Evolutionary conservation across 2,113 vertebrate species (phyloP), one percentile per base, ranked within the genome.

Genomic region (Hoplias malabaricus): DNA sequence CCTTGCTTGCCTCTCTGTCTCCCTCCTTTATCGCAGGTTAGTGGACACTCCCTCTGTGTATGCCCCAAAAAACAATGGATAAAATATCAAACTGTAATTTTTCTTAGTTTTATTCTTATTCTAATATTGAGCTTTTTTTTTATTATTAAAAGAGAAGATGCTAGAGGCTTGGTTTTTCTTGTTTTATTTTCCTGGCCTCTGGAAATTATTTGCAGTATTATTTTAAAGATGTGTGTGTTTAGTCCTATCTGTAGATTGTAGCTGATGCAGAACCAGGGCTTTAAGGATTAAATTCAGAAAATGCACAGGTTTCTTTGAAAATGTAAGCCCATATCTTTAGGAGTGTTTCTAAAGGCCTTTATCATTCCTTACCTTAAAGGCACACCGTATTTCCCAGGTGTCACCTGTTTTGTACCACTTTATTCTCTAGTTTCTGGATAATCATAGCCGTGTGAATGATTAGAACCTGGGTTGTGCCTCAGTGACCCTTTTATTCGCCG

Each of bases 141-240:
- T 61, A 53, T 70, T 62, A 69, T 50, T 34, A 67, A 62, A n/a
- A 56, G 38, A 67, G 54, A n/a, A 56, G 38, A 46, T 63, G 61
- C 29, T 62, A 12, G 78, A 67, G 12, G 40, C 61, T 54, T 34
- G 19, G 43, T 38, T 62, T 69, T 75, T 34, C 8, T 61, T 56
- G 34, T 46, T 36, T n/a, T n/a, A n/a, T n/a, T 71, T 74, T 59
- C 14, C 4, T 66, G 23, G 65, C 53, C 69, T 73, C 70, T 50
- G 53, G 77, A 72, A 56, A 31, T 56, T 40, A 54, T 75, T 79
- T 68, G 70, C 84, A 85, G 84, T 87, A 84, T 85, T 85, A 84
- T 81, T 79, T 72, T 73, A 27, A 77, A 81, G 74, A 53, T 38
- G 50, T 79, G 48, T 67, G 69, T 75, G 69, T 69, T 82, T 80